These are phyloP conservation scores for Gopherus flavomarginatus DNA, from an alignment of 2,113 vertebrate species.

Conservation along the genomic window DNA sequence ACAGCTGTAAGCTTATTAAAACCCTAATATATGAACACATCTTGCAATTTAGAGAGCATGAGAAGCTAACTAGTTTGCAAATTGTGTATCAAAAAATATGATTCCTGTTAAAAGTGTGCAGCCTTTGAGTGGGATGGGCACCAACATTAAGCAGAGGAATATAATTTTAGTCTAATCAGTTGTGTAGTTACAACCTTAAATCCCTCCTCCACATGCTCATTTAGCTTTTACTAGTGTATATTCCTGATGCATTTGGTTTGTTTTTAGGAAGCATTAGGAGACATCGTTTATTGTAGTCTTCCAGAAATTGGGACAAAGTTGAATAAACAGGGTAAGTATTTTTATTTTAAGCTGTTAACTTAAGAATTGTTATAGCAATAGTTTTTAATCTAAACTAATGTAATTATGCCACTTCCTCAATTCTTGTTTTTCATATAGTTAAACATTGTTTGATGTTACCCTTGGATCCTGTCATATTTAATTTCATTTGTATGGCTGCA, in stretches of 20 bases:
- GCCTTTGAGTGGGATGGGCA: background rate
- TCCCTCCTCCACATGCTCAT: background rate
- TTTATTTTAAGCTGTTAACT: background rate
- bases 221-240: background rate
- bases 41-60: background rate
- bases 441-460: background rate
- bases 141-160: background rate
- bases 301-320: constrained; percentile 95
- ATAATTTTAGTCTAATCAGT: background rate
- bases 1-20: background rate
- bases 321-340: constrained; percentile 88
- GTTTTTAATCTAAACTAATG: background rate
- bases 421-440: background rate
- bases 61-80: background rate
- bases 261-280: constrained; percentile 91
- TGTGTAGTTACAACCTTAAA: background rate
- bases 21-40: background rate
- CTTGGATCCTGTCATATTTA: background rate
- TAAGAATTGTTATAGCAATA: background rate
- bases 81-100: background rate
- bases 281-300: constrained; percentile 97
- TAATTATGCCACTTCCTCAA: background rate
- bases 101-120: background rate
- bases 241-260: constrained; percentile 30
- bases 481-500: background rate